phyloP scores from a whole-genome alignment of 2,113 vertebrate genomes.

The Psittacula cyanocephala region DNA sequence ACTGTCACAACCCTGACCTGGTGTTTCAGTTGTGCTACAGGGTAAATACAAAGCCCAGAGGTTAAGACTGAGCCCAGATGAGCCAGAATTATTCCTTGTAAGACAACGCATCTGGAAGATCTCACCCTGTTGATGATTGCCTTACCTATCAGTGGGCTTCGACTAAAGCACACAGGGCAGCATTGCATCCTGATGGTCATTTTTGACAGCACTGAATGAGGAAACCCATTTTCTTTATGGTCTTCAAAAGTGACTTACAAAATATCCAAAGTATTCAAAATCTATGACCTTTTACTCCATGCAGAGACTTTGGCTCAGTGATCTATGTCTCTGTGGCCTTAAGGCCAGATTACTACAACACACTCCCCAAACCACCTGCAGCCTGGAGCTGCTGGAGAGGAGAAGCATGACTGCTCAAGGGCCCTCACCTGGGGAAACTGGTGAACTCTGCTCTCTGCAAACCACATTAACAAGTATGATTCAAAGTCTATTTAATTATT shows the following conservation, averaged over 20 bases:
- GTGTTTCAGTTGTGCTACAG: neutral
- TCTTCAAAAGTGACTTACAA: slow-evolving; percentile 13
- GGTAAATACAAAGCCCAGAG: neutral
- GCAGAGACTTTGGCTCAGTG: neutral
- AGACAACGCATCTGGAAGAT: slow-evolving; percentile 3
- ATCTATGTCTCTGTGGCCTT: neutral
- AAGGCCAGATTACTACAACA: neutral
- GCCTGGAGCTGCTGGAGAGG: neutral
- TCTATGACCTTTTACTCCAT: slow-evolving; percentile 48
- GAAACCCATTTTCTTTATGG: slow-evolving; percentile 19
- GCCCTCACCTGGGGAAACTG: slow-evolving; percentile 12
- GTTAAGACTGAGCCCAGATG: neutral
- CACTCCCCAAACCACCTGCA: neutral
- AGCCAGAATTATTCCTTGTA: neutral
- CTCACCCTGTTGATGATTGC: neutral
- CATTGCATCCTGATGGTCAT: neutral
- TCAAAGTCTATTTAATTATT: neutral
- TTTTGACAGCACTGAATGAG: neutral
- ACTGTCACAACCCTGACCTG: neutral
- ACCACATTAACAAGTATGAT: neutral
- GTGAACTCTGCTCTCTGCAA: neutral
- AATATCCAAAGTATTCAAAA: slow-evolving; percentile 49
- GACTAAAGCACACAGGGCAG: neutral
- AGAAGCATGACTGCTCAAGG: neutral
- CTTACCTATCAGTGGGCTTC: neutral